Evolutionary conservation across 1,140 invertebrate genomes (phyloP).

Genomic region (Diachasmimorpha longicaudata): DNA sequence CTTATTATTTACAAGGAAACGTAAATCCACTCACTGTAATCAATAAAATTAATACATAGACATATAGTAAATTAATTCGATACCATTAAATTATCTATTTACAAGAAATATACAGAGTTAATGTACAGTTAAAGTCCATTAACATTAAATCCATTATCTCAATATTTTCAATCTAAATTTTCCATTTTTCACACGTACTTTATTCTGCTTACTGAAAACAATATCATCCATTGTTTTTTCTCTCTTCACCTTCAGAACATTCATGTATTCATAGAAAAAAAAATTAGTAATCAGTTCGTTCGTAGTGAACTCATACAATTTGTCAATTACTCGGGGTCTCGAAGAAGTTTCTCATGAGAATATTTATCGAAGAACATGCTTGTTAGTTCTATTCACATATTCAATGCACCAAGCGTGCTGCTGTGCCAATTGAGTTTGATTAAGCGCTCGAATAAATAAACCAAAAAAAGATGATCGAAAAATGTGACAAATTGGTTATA

Average conservation of each 20-base stretch:
- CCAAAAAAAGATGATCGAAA: background rate
- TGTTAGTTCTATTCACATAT: background rate
- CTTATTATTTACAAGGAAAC: slow-evolving; percentile 31
- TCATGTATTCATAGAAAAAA: no score
- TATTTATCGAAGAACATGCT: background rate
- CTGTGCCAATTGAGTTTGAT: background rate
- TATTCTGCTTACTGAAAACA: slow-evolving; percentile 8
- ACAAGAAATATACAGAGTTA: slow-evolving; percentile 38
- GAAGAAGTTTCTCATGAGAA: background rate
- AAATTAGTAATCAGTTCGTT: no score
- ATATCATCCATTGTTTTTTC: slow-evolving; percentile 3
- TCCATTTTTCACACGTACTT: background rate
- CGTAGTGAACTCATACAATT: background rate
- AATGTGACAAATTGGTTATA: background rate
- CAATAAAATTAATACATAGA: slow-evolving; percentile 34
- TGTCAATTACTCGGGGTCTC: background rate
- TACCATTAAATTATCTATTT: slow-evolving; percentile 36
- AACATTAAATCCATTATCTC: slow-evolving; percentile 23
- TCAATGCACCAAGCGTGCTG: slow-evolving; percentile 20
- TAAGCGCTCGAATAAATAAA: background rate
- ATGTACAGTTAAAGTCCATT: slow-evolving; percentile 32
- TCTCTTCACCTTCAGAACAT: background rate
- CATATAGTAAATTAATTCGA: slow-evolving; percentile 34
- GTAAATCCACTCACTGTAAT: slow-evolving; percentile 27
- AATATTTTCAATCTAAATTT: slow-evolving; percentile 14